Conservation (phyloP, 2,888 invertebrate species). For the Dicroscelio sp. region DNA sequence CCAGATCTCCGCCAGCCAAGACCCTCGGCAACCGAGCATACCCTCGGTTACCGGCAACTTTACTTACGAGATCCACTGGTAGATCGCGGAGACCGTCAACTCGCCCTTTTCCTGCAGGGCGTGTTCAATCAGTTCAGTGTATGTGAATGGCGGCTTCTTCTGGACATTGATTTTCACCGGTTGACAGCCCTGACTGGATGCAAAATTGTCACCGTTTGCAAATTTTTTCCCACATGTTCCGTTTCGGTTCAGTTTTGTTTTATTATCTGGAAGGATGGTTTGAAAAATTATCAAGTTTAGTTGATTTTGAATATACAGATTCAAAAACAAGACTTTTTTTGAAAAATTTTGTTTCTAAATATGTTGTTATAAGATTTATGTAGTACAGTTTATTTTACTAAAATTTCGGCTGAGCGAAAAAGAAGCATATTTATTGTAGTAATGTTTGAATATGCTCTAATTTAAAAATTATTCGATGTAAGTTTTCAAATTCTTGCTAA, state of each 20-base stretch:
- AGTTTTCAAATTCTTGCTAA: too few relatives aligned
- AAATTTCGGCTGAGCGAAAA: too few relatives aligned
- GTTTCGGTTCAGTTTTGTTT: conserved; percentile 31
- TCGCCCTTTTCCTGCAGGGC: conserved; percentile 97
- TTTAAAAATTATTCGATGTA: too few relatives aligned
- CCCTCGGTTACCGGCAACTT: too few relatives aligned
- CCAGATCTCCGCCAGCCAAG: background rate
- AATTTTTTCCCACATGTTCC: conserved; percentile 51
- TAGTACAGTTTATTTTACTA: too few relatives aligned
- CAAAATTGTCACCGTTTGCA: conserved; percentile 14
- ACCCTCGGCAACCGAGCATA: conserved; percentile 89
- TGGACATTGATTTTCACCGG: conserved; percentile 91
- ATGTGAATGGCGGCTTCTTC: conserved; percentile 97
- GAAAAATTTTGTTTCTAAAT: too few relatives aligned
- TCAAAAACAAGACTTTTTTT: too few relatives aligned
- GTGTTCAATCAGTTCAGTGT: conserved; percentile 97
- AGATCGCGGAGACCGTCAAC: conserved; percentile 97
- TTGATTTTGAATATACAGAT: too few relatives aligned
- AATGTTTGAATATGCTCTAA: too few relatives aligned
- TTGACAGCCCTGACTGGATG: conserved; percentile 79
- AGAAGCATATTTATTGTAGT: too few relatives aligned
- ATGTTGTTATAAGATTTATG: too few relatives aligned
- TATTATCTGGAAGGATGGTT: conserved; percentile 29
- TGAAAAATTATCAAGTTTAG: background rate
- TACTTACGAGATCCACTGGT: conserved; percentile 99